A percentile compares a stretch with the other conserved stretches of the same genome.
phyloP scores from a whole-genome alignment of 1,140 invertebrate species.

The Vanessa tameamea region DNA sequence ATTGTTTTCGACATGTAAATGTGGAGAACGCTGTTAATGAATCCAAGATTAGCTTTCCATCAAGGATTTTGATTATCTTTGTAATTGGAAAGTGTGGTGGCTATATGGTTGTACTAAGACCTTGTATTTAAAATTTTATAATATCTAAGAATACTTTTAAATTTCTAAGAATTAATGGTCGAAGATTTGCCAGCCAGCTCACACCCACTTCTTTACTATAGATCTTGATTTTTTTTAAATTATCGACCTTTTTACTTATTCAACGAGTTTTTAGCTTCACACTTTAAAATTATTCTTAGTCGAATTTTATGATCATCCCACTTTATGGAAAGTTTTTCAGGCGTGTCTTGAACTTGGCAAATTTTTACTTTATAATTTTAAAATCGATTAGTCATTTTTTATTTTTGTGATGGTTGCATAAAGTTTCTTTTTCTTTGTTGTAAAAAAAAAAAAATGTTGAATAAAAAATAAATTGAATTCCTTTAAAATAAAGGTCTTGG shows the following conservation, averaged over 20 bases:
- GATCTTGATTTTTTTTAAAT: conserved; percentile 68
- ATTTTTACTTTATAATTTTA: not conserved
- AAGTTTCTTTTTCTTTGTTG: too few species aligned
- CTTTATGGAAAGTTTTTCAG: conserved; percentile 9
- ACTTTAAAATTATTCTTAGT: conserved; percentile 14
- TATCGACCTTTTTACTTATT: conserved; percentile 53
- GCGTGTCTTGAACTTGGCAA: not conserved
- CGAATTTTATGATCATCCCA: conserved; percentile 3
- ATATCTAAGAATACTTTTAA: conserved; percentile 48
- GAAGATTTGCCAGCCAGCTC: conserved; percentile 54
- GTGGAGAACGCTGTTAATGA: too few species aligned
- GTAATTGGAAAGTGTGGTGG: too few species aligned
- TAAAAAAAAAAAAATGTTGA: too few species aligned
- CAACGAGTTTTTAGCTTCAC: conserved; percentile 22
- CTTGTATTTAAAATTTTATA: conserved; percentile 35
- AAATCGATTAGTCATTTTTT: not conserved
- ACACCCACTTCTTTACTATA: conserved; percentile 65
- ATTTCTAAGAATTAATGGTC: conserved; percentile 33
- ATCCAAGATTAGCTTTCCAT: too few species aligned
- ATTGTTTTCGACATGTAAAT: too few species aligned
- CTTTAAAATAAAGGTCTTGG: too few species aligned
- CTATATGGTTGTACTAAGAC: conserved; percentile 47
- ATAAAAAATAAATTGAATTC: too few species aligned
- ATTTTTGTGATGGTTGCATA: too few species aligned
- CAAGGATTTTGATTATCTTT: too few species aligned